phyloP scores from a whole-genome alignment of 2,888 invertebrate species.

The Maniola hyperantus region DNA sequence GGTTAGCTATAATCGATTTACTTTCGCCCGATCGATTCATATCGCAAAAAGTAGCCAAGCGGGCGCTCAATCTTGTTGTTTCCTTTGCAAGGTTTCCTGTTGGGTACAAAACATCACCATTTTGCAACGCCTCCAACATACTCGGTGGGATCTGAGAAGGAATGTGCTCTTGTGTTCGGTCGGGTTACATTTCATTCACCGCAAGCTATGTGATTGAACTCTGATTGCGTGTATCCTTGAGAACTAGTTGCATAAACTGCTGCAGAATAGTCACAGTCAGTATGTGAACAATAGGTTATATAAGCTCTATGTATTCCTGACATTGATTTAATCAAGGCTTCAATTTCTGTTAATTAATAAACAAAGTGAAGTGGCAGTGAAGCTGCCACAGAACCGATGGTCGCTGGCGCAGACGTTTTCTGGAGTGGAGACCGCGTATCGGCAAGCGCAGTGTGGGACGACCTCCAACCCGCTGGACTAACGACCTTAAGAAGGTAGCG shows the following conservation, averaged over 20 bases:
- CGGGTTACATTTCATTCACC: conserved; percentile 71
- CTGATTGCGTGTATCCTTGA: conserved; percentile 65
- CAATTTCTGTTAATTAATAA: not conserved
- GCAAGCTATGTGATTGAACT: conserved; percentile 73
- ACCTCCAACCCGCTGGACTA: no score
- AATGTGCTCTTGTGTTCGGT: conserved; percentile 47
- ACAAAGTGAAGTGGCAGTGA: no score
- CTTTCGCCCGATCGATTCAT: conserved; percentile 67
- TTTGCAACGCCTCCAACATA: conserved; percentile 41
- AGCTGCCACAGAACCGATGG: no score
- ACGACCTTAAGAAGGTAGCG: no score
- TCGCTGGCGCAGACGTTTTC: no score
- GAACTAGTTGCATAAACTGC: conserved; percentile 58
- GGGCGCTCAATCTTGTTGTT: conserved; percentile 46
- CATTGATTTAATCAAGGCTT: conserved; percentile 14
- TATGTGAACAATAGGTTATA: conserved; percentile 44
- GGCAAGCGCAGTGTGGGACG: no score
- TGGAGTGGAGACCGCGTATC: no score
- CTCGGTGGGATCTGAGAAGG: conserved; percentile 35
- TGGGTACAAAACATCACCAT: conserved; percentile 42
- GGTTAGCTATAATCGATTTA: conserved; percentile 65
- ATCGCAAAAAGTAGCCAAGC: conserved; percentile 64
- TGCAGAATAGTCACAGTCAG: conserved; percentile 26
- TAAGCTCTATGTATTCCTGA: conserved; percentile 26
- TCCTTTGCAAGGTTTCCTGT: conserved; percentile 54